Evolutionary conservation across 64 coral and sea anemone genomes (phyloP), one percentile per base, ranked within the genome.

Genomic region (Anthopleura sola): DNA sequence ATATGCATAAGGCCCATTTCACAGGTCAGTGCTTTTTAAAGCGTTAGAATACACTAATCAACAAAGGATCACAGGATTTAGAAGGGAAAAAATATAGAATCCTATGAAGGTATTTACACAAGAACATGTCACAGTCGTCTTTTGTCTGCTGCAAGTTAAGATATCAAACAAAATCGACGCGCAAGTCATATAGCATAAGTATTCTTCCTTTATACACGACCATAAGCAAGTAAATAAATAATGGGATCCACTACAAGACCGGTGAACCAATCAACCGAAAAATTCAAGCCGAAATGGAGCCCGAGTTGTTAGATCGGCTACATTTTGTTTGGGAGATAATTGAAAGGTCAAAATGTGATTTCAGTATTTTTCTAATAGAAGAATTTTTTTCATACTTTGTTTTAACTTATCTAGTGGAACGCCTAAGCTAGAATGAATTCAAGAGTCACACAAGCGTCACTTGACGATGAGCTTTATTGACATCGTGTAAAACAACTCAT

Each of bases 211-310:
- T 20, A 71, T 7, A 34, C 34, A 77, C 24, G 20, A 71, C 0
- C 68, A 71, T 47, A 79, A 44, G 24, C 76, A 79, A 33, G 18
- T 79, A 79, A 79, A 79, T 79, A 79, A 79, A 79, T 78, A 78
- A 78, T 79, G 18, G 16, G 3, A 79, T 79, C 18, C 12, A 79
- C 66, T 34, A 71, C n/a, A 71, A 71, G 34, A 71, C 29, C 66
- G 66, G 28, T 11, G 28, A 34, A 71, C 14, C 11, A 9, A 14
- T 15, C 8, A 69, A 69, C 12, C 12, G 6, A 69, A 69, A 71
- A 71, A 26, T 34, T 16, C 66, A 0, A 32, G n/a, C 28, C 26
- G 28, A 71, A 3, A 31, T 12, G 28, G 6, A 71, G 66, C 12
- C 13, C 10, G 1, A 71, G 8, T 32, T 71, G 66, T 33, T 9